Percentiles rank a stretch among this genome's conserved stretches.
Evolutionary conservation across 2,113 vertebrate species (phyloP).

Genomic region (Perca schrenkii): DNA sequence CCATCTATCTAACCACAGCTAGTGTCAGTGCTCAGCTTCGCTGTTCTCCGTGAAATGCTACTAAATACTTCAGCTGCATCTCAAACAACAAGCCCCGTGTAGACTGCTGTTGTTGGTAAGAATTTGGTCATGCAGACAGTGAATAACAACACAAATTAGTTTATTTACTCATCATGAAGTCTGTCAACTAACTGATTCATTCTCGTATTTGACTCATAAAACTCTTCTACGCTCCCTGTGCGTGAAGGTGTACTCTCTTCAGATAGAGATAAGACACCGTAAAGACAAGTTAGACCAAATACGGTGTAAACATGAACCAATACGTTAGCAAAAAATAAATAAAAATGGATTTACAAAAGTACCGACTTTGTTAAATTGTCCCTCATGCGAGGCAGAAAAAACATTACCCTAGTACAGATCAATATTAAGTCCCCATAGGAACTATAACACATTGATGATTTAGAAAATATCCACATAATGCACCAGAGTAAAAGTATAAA

Average conservation of each 20-base stretch:
- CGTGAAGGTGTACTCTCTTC: background rate
- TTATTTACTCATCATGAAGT: conserved; percentile 2
- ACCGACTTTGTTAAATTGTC: background rate
- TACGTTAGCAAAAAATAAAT: background rate
- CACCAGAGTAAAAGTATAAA: background rate
- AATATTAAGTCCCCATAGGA: too few relatives aligned
- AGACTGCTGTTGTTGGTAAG: background rate
- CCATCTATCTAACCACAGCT: conserved; percentile 61
- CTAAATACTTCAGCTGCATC: conserved; percentile 41
- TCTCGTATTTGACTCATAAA: background rate
- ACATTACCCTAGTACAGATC: too few relatives aligned
- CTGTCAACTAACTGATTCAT: background rate
- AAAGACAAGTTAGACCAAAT: background rate
- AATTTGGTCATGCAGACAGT: background rate
- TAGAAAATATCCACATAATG: background rate
- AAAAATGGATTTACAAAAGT: background rate
- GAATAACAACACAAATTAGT: background rate
- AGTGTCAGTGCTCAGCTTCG: conserved; percentile 29
- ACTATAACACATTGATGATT: too few relatives aligned
- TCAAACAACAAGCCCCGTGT: background rate
- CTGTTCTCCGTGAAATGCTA: conserved; percentile 40
- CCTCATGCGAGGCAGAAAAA: too few relatives aligned
- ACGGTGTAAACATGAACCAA: background rate
- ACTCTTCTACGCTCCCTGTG: background rate
- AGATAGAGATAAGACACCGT: background rate